These are phyloP conservation scores for Eidolon helvum DNA, from an alignment of 2,113 vertebrate species.

Conservation along the genomic window DNA sequence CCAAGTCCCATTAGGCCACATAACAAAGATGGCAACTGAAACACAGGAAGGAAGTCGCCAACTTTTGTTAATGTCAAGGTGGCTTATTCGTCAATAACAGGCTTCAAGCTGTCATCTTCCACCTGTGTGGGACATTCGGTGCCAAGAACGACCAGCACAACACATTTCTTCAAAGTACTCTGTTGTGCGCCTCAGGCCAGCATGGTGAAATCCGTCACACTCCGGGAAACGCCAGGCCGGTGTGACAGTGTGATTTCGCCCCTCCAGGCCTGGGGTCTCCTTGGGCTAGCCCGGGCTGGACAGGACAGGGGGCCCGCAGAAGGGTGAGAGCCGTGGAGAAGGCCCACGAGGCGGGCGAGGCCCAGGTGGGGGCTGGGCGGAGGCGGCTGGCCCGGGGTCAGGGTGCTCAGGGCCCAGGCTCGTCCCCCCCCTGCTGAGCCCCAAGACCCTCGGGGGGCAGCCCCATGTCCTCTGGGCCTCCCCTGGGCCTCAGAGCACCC, in stretches of 20 bases:
- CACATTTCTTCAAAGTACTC: rapidly evolving
- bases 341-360: neutral
- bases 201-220: neutral
- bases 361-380: neutral
- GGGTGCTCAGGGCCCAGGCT: neutral
- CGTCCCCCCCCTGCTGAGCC: neutral
- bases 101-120: too few relatives aligned
- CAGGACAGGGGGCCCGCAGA: too few relatives aligned
- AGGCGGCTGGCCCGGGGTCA: neutral
- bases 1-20: neutral
- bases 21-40: neutral
- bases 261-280: neutral
- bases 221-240: rapidly evolving
- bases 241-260: rapidly evolving
- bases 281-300: too few relatives aligned
- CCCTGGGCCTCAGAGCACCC: neutral
- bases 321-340: neutral
- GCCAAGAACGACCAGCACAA: too few relatives aligned
- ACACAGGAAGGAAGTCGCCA: neutral
- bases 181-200: neutral
- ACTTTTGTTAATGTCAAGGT: too few relatives aligned
- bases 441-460: neutral
- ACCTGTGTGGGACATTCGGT: rapidly evolving
- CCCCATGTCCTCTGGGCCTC: neutral
- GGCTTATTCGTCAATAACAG: too few relatives aligned